Evolutionary conservation across 2,797 vertebrate species (phyloP), one percentile per base, ranked within the genome.

Genomic region (Gobionotothen gibberifrons): DNA sequence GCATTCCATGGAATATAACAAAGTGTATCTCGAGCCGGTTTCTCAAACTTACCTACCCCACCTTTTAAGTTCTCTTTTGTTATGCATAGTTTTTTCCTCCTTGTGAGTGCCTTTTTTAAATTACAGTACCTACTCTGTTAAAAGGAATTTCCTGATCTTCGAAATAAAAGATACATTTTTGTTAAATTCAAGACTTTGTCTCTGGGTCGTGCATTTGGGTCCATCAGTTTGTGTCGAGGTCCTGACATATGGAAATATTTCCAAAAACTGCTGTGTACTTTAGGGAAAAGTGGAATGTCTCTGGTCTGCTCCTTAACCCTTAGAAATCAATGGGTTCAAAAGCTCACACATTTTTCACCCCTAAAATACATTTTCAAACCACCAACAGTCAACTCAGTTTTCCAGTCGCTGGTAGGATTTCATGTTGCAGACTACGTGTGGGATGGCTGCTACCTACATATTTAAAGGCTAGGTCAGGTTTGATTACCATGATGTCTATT

Each of bases 401-500:
- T 65, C 69, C 62, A 71, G 74, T 79, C 87, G 84, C 74, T 86
- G 74, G 26, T 43, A 63, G 65, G 62, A 26, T 62, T 72, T 65
- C 5, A 66, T 46, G 29, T 36, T 66, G 26, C 46, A 52, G 26
- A 19, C 22, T 64, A 60, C 15, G 52, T 19, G 59, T 67, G 53
- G 60, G 44, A 73, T 44, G 56, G 66, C 39, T 78, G 57, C 69
- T 74, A 40, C 66, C 53, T 42, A 51, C 58, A 57, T 56, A 52
- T 64, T 46, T 63, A 57, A 48, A 47, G 7, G 17, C 8, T 29
- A 21, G n/a, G 67, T 80, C 54, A 72, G 40, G 48, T 83, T 85
- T 79, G 70, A 83, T 75, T 79, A 80, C 58, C 42, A 46, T 77
- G 65, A 74, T 78, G 22, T 81, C 66, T 82, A 58, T 86, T 83